Evolutionary conservation across 2,797 vertebrate species (phyloP), one percentile per base, ranked within the genome.

Genomic region (Alfaro cultratus): DNA sequence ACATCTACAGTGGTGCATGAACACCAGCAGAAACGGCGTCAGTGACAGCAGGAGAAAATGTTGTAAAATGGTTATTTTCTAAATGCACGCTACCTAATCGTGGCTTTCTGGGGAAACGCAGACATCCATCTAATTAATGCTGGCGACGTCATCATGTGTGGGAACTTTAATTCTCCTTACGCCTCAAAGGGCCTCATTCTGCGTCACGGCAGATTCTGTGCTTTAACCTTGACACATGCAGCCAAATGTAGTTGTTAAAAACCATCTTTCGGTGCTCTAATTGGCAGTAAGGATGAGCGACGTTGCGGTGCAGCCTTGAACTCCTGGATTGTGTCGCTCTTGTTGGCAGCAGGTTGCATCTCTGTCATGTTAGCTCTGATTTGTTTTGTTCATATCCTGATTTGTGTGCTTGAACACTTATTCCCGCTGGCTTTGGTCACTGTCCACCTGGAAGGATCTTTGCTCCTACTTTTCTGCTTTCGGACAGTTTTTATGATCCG

Each of bases 181-280:
- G 60, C 86, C 77, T 85, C 68, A 55, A 0, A 31, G 9, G 36
- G 51, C 84, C 23, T 64, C 34, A 41, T 83, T 77, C 80, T 46
- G 67, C 86, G 75, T 85, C 67, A 55, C 62, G 74, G 45, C 57
- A 41, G 76, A 73, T 88, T 88, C 78, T 82, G 83, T 3, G 1
- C 31, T 85, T 84, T 85, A 81, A 84, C 81, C 79, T 85, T 23
- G 73, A 82, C 23, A 76, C 53, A 47, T 26, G 9, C 67, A n/a
- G 15, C 62, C 26, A 64, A 74, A 53, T n/a, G 75, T 13, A 10
- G 18, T 49, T 77, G 73, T 80, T 80, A 34, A 43, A 74, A 3
- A 64, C 21, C 15, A n/a, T 73, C 53, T 15, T 74, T 16, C 51
- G 60, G 73, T 47, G 73, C 78, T 84, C 76, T 80, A 86, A 87